Conservation (phyloP, 2,113 vertebrate species). For the Atherinomorus stipes region DNA sequence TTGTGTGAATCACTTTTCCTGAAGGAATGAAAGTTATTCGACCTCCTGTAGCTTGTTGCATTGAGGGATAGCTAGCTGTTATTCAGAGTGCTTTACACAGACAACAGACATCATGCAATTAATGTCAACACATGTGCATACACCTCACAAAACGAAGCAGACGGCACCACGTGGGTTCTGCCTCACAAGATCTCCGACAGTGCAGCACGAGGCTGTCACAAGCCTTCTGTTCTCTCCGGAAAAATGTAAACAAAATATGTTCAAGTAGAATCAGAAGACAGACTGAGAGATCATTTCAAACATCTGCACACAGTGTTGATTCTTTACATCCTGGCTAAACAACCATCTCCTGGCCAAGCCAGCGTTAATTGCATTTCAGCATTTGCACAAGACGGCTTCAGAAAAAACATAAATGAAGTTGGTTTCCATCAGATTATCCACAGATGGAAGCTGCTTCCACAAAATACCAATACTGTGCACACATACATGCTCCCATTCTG, state of each 20-base stretch:
- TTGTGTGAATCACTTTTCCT: constrained; percentile 20
- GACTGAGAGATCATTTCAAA: too few species aligned
- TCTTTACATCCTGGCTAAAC: too few species aligned
- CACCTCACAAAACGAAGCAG: constrained; percentile 37
- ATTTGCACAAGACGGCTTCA: too few species aligned
- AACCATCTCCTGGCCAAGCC: too few species aligned
- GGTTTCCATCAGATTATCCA: background rate
- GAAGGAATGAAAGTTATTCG: constrained; percentile 21
- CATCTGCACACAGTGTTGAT: too few species aligned
- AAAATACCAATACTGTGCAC: background rate
- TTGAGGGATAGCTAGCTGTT: constrained; percentile 32
- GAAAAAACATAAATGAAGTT: too few species aligned
- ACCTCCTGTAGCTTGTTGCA: constrained; percentile 18
- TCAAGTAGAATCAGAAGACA: background rate
- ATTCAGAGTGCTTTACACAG: constrained; percentile 13
- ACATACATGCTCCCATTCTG: background rate
- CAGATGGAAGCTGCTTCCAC: background rate
- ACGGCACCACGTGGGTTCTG: constrained; percentile 33
- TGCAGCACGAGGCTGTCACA: constrained; percentile 1
- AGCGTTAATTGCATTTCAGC: too few species aligned
- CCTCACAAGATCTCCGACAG: constrained; percentile 14
- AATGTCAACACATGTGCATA: constrained; percentile 12
- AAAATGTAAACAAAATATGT: constrained; percentile 33
- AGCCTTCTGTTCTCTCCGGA: constrained; percentile 8
- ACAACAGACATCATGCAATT: constrained; percentile 27